phyloP scores from a whole-genome alignment of 1,140 invertebrate species.

The Anoplolepis gracilipes region DNA sequence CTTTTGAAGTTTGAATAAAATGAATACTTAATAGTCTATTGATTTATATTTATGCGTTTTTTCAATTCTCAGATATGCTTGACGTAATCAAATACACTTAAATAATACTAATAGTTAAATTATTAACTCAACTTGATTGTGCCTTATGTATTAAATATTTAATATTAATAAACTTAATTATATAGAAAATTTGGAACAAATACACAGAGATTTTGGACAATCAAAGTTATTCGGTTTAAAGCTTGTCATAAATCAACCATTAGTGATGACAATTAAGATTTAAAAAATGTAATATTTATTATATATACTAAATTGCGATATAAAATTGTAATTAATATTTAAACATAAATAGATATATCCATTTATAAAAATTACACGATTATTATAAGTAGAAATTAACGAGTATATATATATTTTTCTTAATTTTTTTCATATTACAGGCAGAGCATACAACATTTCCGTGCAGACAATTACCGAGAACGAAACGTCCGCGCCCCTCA shows the following conservation, averaged over 20 bases:
- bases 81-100: not conserved
- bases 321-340: no score
- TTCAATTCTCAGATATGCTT: not conserved
- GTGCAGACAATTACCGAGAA: conserved; percentile 96
- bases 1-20: no score
- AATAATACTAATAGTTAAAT: not conserved
- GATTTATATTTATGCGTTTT: not conserved
- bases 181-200: not conserved
- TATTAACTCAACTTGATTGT: not conserved
- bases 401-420: not conserved
- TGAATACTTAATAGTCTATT: not conserved
- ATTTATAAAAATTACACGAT: conserved; percentile 74
- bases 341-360: no score
- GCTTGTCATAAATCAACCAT: not conserved
- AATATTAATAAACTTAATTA: not conserved
- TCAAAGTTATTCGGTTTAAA: not conserved
- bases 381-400: no score
- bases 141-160: not conserved
- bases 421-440: conserved; percentile 77
- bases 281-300: not conserved
- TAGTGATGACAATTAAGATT: not conserved
- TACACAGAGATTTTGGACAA: not conserved
- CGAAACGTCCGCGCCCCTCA: conserved; percentile 95
- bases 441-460: conserved; percentile 95
- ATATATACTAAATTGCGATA: no score